Base-by-base conservation (phyloP, 1,140 invertebrate genomes). In the Danaus plexippus region DNA sequence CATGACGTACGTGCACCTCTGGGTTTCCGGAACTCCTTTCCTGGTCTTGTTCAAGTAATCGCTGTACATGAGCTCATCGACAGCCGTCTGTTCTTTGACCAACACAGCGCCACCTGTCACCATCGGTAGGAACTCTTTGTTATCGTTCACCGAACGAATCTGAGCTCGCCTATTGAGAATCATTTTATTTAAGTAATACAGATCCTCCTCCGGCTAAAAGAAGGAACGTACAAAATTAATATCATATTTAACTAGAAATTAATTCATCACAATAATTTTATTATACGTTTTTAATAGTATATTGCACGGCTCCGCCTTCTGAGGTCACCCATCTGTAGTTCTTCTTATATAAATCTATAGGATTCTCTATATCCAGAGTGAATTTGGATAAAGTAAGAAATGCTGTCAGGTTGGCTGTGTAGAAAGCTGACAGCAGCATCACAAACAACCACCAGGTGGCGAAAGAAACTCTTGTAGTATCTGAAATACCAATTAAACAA, bases 401-500 rank as follows among this genome's bases (percentile, higher is more conserved):
- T 15, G 95, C 95, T 1, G 95, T 97, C 55, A 97, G 88, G 83
- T 97, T 96, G 1, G 95, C 95, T 3, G 95, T 97, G 78, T 97
- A 97, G 80, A 96, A 97, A n/a, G 95, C 93, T 0, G 94, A 96
- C 11, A 97, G 75, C 53, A 96, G 91, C 43, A 94, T 93, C 52
- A 95, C 94, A 75, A 96, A 96, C 48, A 97, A 90, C 95, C 95
- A 96, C 95, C 95, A 97, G 0, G 94, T 95, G 12, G 94, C 94
- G 77, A 96, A 96, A 4, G 96, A 84, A 22, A 97, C 85, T 43
- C 95, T 87, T 1, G 93, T 92, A 9, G 94, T 93, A 85, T 95
- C 95, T 96, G 73, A 11, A 88, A 80, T 32, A 32, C 4, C 22
- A 32, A 32, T 32, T 32, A 32, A 32, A 32, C 22, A n/a, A n/a